Conservation (phyloP, 2,113 vertebrate genomes). For the Sigmodon hispidus region DNA sequence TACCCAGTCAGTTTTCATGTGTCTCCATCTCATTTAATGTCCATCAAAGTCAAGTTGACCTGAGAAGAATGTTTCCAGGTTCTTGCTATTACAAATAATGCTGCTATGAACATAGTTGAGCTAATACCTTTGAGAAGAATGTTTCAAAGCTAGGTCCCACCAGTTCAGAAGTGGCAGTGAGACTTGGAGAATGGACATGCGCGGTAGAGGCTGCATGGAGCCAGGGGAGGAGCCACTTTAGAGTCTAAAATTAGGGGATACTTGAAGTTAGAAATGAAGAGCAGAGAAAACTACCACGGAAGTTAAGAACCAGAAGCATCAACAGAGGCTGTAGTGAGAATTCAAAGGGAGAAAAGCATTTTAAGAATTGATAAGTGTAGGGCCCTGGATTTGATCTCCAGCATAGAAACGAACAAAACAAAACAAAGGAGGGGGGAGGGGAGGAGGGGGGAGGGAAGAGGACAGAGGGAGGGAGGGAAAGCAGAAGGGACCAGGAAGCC, state of each 20-base stretch:
- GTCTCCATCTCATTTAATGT: neutral
- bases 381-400: neutral
- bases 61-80: neutral
- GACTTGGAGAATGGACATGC: fast-evolving
- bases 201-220: neutral
- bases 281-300: neutral
- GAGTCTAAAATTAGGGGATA: neutral
- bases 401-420: neutral
- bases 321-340: neutral
- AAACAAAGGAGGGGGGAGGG: too few relatives aligned
- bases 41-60: neutral
- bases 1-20: neutral
- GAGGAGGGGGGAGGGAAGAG: neutral
- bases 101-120: too few relatives aligned
- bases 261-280: neutral
- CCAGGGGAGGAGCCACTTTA: neutral
- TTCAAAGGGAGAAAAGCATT: neutral
- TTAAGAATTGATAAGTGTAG: neutral
- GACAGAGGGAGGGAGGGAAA: neutral
- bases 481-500: neutral
- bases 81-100: too few relatives aligned
- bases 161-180: neutral
- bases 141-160: neutral
- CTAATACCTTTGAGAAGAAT: too few relatives aligned
- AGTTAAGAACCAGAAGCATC: neutral